phyloP scores from a whole-genome alignment of 92 coral and sea anemone species.

The Porites rus region DNA sequence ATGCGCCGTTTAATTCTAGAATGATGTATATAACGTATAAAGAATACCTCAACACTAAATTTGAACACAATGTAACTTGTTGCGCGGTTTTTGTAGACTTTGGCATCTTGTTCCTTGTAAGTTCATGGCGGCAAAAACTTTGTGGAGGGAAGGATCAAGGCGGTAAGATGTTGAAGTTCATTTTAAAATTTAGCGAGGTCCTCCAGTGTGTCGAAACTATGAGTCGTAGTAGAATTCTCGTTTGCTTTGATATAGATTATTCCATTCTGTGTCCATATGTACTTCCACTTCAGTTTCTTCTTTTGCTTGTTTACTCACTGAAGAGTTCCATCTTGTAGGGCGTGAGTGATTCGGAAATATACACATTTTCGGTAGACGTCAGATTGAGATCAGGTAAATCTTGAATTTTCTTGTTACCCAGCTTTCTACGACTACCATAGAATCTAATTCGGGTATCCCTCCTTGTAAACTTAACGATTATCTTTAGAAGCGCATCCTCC shows the following conservation, averaged over 20 bases:
- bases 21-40: no score
- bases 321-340: slow-evolving; percentile 1
- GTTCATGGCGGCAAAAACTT: no score
- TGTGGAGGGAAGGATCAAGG: not conserved
- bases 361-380: not conserved
- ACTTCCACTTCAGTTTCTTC: not conserved
- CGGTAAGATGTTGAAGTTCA: not conserved
- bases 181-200: not conserved
- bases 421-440: no score
- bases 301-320: not conserved
- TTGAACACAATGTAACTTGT: no score
- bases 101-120: not conserved
- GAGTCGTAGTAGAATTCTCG: not conserved
- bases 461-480: no score
- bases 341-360: slow-evolving; percentile 14
- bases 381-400: slow-evolving; percentile 1
- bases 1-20: no score
- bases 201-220: not conserved
- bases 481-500: no score
- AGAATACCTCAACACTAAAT: no score
- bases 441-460: no score
- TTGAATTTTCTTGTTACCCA: not conserved
- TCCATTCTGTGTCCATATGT: slow-evolving; percentile 8
- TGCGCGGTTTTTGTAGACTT: not conserved
- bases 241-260: not conserved